Percentiles rank a stretch among this genome's conserved stretches.
These are phyloP conservation scores for Sceliomorpha sp. DNA, from an alignment of 2,888 invertebrate species.

Conservation along the genomic window DNA sequence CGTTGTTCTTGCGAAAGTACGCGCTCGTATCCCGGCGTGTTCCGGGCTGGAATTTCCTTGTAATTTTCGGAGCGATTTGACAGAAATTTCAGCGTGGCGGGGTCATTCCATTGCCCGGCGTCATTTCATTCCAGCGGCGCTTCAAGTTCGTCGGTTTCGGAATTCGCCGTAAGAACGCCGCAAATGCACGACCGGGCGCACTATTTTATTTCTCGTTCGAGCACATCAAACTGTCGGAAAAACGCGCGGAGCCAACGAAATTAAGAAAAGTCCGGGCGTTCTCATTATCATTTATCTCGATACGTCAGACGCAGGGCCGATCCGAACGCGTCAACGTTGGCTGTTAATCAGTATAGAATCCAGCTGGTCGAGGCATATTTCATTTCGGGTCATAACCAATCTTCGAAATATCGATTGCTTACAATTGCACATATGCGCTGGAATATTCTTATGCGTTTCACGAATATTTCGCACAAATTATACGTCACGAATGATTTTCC, in stretches of 20 bases:
- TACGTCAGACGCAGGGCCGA: conserved; percentile 49
- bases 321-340: conserved; percentile 41
- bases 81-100: conserved; percentile 49
- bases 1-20: conserved; percentile 12
- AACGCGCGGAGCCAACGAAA: conserved; percentile 44
- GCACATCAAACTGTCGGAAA: conserved; percentile 51
- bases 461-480: too few relatives aligned
- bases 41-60: conserved; percentile 58
- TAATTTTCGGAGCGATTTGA: conserved; percentile 63
- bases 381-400: conserved; percentile 19
- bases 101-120: conserved; percentile 14
- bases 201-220: conserved; percentile 37
- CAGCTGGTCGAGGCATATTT: conserved; percentile 26
- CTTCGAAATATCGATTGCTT: conserved; percentile 9
- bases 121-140: conserved; percentile 24
- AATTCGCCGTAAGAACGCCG: conserved; percentile 29
- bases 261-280: conserved; percentile 48
- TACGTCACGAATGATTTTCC: too few relatives aligned
- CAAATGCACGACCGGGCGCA: conserved; percentile 19
- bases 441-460: too few relatives aligned
- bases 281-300: conserved; percentile 57
- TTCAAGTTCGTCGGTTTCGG: conserved; percentile 14
- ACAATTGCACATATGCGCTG: not conserved
- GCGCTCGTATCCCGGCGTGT: conserved; percentile 48
- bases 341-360: conserved; percentile 36